Evolutionary conservation across 2,888 invertebrate genomes (phyloP), one percentile per base, ranked within the genome.

Genomic region (Sipha maydis): DNA sequence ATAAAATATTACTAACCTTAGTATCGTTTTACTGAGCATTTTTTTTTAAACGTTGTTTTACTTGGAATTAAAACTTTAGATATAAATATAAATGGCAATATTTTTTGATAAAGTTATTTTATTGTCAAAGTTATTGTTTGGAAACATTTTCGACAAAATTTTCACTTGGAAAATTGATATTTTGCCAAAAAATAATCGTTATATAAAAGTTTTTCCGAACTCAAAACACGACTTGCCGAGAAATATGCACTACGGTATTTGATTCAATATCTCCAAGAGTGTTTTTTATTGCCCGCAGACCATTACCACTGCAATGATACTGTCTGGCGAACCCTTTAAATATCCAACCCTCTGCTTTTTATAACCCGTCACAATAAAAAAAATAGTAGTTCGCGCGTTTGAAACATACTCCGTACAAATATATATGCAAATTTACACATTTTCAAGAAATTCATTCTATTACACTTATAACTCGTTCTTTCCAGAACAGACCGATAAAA

Each of bases 241-340:
- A 41, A 79, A 85, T 88, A 88, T 88, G 80, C 41, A 75, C 79
- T 73, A 28, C 56, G 86, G 75, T 75, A 80, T 88, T 88, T 75
- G 86, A 88, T 88, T 88, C 86, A 88, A 88, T 88, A 89, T 89
- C 84, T 41, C 78, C 84, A 85, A 79, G 89, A 89, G 89, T 89
- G 89, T 89, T 89, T 89, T 89, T 89, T 89, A 89, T 89, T 77
- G 89, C 89, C 73, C n/a, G 85, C 85, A 85, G 79, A 89, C 89
- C 89, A 85, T 84, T 89, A 84, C 85, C 54, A 79, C 56, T 79
- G 84, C 89, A 88, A 80, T 88, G 86, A 80, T 88, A 88, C 86
- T 88, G 86, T 88, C 86, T 88, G 80, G 86, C 61, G 86, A 88
- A 88, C 86, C 86, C 86, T 88, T 88, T 88, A 88, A 88, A 88